Evolutionary conservation across 2,797 vertebrate genomes (phyloP), one percentile per base, ranked within the genome.

Genomic region (Alca torda): DNA sequence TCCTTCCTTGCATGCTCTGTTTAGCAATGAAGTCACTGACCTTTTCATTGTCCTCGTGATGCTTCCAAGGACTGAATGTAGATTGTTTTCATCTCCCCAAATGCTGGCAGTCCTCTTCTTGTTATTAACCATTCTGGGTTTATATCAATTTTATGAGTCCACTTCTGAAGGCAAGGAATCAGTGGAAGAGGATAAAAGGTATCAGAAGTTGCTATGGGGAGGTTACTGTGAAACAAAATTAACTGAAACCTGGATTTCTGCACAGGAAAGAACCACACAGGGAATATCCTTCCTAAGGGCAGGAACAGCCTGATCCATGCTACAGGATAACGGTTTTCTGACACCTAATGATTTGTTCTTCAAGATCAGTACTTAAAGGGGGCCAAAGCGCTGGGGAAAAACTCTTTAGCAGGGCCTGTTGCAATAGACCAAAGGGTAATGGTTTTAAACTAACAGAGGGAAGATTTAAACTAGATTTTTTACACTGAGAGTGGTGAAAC

Each of bases 1-100:
- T 95, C 50, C 81, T 78, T 93, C 56, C 61, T 84, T 84, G 65
- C 76, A 96, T 80, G 82, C 78, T 95, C 87, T 81, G 90, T 78
- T 96, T 96, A 90, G 68, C 92, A 91, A 89, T 95, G 89, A 96
- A 96, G 50, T 51, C 78, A 84, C 54, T 97, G 95, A 92, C 87
- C 65, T 93, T 96, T 93, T 92, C 1, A 2, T 79, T 79, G 76
- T 94, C 61, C 82, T 96, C 61, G 63, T 59, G 61, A 81, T 87
- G 51, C 48, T 91, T 94, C 50, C 72, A 77, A 89, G 33, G 61
- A 45, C 20, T 72, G 45, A 83, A 61, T 41, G 24, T 54, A 54
- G 17, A 39, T 41, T 92, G 50, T 26, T 94, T 90, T 75, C 39
- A 53, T 9, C 24, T 91, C 39, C 31, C 13, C 28, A 83, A 69